These are phyloP conservation scores for Latheticus oryzae DNA, from an alignment of 2,888 invertebrate genomes.

Conservation along the genomic window DNA sequence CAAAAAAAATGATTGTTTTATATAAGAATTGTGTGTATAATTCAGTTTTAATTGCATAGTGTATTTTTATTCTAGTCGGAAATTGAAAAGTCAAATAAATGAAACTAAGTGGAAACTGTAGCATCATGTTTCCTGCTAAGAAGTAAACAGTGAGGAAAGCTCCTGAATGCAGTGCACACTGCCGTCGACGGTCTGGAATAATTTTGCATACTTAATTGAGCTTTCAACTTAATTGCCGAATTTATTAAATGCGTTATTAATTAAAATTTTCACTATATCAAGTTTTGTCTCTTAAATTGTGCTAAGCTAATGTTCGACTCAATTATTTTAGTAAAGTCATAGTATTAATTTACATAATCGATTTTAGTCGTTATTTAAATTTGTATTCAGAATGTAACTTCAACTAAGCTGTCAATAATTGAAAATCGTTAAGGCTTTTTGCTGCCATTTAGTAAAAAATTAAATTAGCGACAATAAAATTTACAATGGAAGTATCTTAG, in stretches of 20 bases:
- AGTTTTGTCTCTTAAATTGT: conserved; percentile 23
- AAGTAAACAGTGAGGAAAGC: conserved; percentile 47
- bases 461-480: conserved; percentile 26
- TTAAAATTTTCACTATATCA: conserved; percentile 49
- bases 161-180: conserved; percentile 42
- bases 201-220: conserved; percentile 54
- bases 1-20: too few species aligned
- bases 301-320: conserved; percentile 18
- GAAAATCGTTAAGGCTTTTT: conserved; percentile 28
- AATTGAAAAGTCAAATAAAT: conserved; percentile 53
- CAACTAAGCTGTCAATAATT: conserved; percentile 24
- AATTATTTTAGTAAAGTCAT: conserved; percentile 11
- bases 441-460: conserved; percentile 18
- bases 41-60: conserved; percentile 12
- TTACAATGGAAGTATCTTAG: conserved; percentile 29
- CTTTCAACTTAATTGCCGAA: conserved; percentile 50
- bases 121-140: conserved; percentile 48
- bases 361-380: conserved; percentile 17
- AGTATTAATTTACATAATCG: conserved; percentile 22
- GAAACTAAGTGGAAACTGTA: conserved; percentile 51
- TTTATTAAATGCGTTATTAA: conserved; percentile 53
- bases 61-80: conserved; percentile 21
- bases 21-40: background rate
- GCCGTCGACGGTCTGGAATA: conserved; percentile 50
- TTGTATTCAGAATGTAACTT: conserved; percentile 18